These are phyloP conservation scores for Bufo bufo DNA, from an alignment of 2,113 vertebrate species.

Conservation along the genomic window DNA sequence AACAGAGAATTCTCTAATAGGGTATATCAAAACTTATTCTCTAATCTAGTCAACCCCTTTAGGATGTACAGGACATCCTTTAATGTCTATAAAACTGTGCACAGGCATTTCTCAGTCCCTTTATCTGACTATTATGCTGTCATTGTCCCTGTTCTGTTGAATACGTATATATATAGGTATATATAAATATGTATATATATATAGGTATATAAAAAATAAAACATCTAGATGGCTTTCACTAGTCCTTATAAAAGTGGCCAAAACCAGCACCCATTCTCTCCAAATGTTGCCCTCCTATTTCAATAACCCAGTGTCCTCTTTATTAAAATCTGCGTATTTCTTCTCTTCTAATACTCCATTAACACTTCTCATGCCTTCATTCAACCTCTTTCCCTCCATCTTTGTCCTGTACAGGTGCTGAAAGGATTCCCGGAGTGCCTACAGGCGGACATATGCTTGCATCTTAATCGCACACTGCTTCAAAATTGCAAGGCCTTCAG, in stretches of 20 bases:
- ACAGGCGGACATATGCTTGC: conserved; percentile 97
- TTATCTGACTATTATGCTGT: neutral
- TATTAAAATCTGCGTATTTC: neutral
- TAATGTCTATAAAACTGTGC: neutral
- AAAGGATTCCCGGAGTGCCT: conserved; percentile 98
- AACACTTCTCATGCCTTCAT: conserved; percentile 20
- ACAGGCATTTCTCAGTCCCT: neutral
- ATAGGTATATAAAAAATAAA: too few species aligned
- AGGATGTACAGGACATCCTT: neutral
- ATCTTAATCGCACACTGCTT: conserved; percentile 90
- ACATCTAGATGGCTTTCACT: neutral
- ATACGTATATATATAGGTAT: neutral
- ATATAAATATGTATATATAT: too few species aligned
- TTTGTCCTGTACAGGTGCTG: conserved; percentile 79
- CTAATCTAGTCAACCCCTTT: neutral
- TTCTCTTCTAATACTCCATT: neutral
- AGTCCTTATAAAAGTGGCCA: neutral
- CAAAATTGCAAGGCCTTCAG: conserved; percentile 93
- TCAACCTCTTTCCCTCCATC: neutral
- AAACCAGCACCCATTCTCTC: neutral
- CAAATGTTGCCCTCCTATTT: neutral
- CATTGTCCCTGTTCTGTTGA: neutral
- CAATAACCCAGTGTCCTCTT: neutral
- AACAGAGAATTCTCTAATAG: neutral
- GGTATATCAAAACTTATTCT: neutral